Conservation (phyloP, 2,113 vertebrate species). For the Oryzias woworae region DNA sequence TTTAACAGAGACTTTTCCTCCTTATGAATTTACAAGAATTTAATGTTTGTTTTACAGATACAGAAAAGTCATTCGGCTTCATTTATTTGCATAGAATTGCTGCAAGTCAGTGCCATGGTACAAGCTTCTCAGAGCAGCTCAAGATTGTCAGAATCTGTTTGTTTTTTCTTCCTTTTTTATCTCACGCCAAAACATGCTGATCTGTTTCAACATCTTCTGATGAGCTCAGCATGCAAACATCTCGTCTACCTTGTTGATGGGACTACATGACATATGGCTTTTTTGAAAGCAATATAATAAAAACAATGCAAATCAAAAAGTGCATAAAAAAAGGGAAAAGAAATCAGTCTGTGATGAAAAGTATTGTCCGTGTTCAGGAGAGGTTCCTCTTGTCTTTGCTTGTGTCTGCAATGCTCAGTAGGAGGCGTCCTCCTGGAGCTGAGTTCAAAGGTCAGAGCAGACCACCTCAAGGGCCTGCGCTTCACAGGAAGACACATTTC, state of each 20-base stretch:
- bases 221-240: constrained; percentile 80
- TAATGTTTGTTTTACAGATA: constrained; percentile 83
- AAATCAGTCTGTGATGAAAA: constrained; percentile 70
- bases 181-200: constrained; percentile 65
- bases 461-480: constrained; percentile 46
- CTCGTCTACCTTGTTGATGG: constrained; percentile 72
- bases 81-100: constrained; percentile 75
- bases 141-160: constrained; percentile 57
- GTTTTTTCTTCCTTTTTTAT: constrained; percentile 44
- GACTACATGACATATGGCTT: constrained; percentile 82
- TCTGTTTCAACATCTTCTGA: constrained; percentile 66
- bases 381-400: constrained; percentile 38
- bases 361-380: constrained; percentile 54
- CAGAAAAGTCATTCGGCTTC: constrained; percentile 78
- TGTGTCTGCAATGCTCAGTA: constrained; percentile 48
- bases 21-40: constrained; percentile 75
- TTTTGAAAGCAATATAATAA: constrained; percentile 80
- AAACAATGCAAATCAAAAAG: constrained; percentile 77
- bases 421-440: constrained; percentile 27
- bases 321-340: constrained; percentile 72
- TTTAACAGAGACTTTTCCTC: constrained; percentile 32
- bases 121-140: constrained; percentile 75
- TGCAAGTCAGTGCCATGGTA: constrained; percentile 81
- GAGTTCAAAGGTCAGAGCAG: constrained; percentile 54
- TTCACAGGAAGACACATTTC: constrained; percentile 51